These are phyloP conservation scores for Scortum barcoo DNA, from an alignment of 2,113 vertebrate species.

Conservation along the genomic window DNA sequence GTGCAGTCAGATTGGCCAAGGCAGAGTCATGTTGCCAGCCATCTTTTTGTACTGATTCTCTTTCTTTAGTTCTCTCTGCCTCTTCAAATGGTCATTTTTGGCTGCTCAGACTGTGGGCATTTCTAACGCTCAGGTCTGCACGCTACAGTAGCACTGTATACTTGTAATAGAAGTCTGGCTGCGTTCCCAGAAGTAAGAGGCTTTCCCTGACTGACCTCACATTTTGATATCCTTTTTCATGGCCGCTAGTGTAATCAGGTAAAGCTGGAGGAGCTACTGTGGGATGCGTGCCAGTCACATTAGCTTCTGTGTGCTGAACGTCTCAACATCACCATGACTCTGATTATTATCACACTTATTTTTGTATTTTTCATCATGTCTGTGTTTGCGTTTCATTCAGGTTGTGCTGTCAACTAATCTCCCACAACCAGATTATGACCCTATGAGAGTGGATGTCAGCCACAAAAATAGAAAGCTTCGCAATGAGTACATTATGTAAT, in stretches of 20 bases:
- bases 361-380: not conserved
- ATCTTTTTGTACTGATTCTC: not conserved
- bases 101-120: not conserved
- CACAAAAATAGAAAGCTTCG: slow-evolving; percentile 46
- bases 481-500: slow-evolving; percentile 66
- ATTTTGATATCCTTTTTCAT: slow-evolving; percentile 53
- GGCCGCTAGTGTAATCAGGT: slow-evolving; percentile 58
- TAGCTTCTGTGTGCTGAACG: not conserved
- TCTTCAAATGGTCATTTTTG: slow-evolving; percentile 47
- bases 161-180: slow-evolving; percentile 53
- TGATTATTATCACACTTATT: not conserved
- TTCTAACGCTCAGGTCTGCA: slow-evolving; percentile 4
- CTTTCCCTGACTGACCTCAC: slow-evolving; percentile 54
- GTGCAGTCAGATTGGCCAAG: slow-evolving; percentile 3
- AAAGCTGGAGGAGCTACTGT: slow-evolving; percentile 15
- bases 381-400: slow-evolving; percentile 12
- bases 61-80: not conserved
- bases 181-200: slow-evolving; percentile 62
- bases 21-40: slow-evolving; percentile 27
- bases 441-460: slow-evolving; percentile 19
- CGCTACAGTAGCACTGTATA: slow-evolving; percentile 20
- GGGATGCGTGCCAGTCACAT: not conserved
- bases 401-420: slow-evolving; percentile 42
- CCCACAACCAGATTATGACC: slow-evolving; percentile 57
- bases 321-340: not conserved